These are phyloP conservation scores for Denticeps clupeoides DNA, from an alignment of 2,797 vertebrate species.

Conservation along the genomic window DNA sequence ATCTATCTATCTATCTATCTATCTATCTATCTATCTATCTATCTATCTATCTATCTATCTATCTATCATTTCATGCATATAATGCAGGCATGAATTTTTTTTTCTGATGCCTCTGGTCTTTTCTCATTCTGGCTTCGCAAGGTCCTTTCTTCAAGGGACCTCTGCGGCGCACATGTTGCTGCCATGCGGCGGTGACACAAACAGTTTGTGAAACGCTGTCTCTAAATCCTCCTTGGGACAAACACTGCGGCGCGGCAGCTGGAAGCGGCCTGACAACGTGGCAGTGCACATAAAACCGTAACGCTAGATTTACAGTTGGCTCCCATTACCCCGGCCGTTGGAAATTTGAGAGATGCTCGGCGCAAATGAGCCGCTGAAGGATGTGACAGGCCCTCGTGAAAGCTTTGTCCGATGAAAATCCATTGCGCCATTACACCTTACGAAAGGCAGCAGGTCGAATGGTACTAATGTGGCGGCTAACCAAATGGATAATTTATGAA, in stretches of 20 bases:
- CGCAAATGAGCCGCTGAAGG: background rate
- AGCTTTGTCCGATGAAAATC: background rate
- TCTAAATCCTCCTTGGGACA: background rate
- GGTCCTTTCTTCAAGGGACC: constrained; percentile 1
- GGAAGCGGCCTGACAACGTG: background rate
- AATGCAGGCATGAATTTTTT: constrained; percentile 1
- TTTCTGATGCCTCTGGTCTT: background rate
- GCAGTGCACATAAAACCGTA: background rate
- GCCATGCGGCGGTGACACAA: constrained; percentile 1
- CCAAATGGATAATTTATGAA: background rate
- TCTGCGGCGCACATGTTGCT: background rate
- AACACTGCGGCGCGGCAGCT: background rate
- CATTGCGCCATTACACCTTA: background rate
- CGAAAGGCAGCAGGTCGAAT: no score
- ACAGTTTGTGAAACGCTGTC: background rate
- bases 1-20: no score
- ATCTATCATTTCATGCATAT: background rate
- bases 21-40: background rate
- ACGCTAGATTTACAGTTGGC: background rate
- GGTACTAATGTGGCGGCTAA: no score
- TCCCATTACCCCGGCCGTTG: background rate
- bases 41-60: background rate
- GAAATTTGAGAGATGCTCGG: background rate
- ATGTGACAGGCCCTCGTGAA: background rate
- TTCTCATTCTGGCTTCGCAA: background rate